Percentiles rank a stretch among this genome's conserved stretches.
Evolutionary conservation across 2,113 vertebrate species (phyloP).

Genomic region (Nothobranchius kuhntae): DNA sequence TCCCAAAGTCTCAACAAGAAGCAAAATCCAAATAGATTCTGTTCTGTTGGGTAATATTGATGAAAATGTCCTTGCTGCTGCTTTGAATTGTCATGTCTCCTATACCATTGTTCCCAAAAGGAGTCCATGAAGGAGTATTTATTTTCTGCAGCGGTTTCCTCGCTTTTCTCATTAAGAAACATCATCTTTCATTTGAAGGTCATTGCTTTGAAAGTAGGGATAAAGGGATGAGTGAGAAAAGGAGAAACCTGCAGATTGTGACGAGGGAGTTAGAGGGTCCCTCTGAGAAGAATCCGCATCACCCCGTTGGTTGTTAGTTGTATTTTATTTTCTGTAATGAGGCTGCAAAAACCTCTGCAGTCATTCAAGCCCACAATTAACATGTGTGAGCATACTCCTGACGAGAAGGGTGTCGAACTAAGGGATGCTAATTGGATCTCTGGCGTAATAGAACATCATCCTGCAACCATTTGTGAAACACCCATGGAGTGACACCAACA

Average conservation of each 20-base stretch:
- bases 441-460: slow-evolving; percentile 44
- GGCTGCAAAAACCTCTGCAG: slow-evolving; percentile 29
- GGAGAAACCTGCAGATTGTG: slow-evolving; percentile 11
- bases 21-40: slow-evolving; percentile 6
- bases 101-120: slow-evolving; percentile 10
- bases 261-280: slow-evolving; percentile 17
- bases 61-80: not conserved
- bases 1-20: slow-evolving; percentile 15
- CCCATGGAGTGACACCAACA: slow-evolving; percentile 28
- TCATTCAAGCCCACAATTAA: slow-evolving; percentile 57
- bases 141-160: slow-evolving; percentile 23
- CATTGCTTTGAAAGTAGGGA: slow-evolving; percentile 1
- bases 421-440: slow-evolving; percentile 64
- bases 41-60: slow-evolving; percentile 6
- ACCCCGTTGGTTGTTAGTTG: slow-evolving; percentile 34
- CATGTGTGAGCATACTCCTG: slow-evolving; percentile 63
- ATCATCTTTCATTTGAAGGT: slow-evolving; percentile 45
- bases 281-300: slow-evolving; percentile 41
- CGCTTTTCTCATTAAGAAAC: slow-evolving; percentile 21
- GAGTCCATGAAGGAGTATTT: slow-evolving; percentile 11
- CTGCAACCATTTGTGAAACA: slow-evolving; percentile 30
- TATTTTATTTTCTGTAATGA: slow-evolving; percentile 48
- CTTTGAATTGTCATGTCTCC: slow-evolving; percentile 24
- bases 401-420: slow-evolving; percentile 58
- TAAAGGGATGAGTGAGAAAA: slow-evolving; percentile 5